These are phyloP conservation scores for Hirundichthys speculiger DNA, from an alignment of 2,113 vertebrate species.

Conservation along the genomic window DNA sequence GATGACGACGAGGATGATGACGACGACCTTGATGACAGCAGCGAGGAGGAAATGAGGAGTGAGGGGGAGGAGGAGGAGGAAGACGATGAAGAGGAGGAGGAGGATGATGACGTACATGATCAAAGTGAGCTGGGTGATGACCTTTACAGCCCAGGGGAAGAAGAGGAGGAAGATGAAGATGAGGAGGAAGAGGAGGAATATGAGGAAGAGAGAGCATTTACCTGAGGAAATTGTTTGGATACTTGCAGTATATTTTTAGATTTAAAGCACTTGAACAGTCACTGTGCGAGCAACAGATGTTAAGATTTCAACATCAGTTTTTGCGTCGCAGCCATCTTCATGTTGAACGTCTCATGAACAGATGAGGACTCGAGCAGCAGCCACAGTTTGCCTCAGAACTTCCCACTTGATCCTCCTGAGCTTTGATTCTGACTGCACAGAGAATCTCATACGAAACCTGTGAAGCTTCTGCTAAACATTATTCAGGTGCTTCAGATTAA, in stretches of 20 bases:
- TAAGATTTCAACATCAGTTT: neutral
- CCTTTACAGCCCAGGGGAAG: conserved; percentile 56
- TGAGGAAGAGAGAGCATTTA: conserved; percentile 15
- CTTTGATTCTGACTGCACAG: conserved; percentile 11
- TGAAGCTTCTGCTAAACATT: conserved; percentile 8
- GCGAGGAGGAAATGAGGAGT: conserved; percentile 61
- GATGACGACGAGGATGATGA: conserved; percentile 38
- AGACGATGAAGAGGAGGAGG: conserved; percentile 42
- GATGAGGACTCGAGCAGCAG: too few relatives aligned
- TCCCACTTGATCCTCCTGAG: neutral
- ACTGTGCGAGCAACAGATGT: conserved; percentile 2
- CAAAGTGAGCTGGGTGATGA: conserved; percentile 39
- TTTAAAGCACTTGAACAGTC: neutral
- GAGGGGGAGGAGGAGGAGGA: conserved; percentile 66
- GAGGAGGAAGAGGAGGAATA: conserved; percentile 8
- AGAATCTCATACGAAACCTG: conserved; percentile 14
- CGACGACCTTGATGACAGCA: conserved; percentile 60
- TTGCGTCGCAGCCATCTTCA: neutral
- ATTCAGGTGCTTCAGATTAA: conserved; percentile 32
- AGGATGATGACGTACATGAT: neutral
- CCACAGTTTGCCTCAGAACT: conserved; percentile 23
- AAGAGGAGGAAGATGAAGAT: conserved; percentile 56
- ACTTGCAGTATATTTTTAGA: neutral
- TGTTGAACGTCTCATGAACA: conserved; percentile 24
- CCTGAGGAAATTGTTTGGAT: neutral